Percentiles rank a stretch among this genome's conserved stretches.
Conservation (phyloP, 2,888 invertebrate species). For the Lordiphosa fenestrarum region DNA sequence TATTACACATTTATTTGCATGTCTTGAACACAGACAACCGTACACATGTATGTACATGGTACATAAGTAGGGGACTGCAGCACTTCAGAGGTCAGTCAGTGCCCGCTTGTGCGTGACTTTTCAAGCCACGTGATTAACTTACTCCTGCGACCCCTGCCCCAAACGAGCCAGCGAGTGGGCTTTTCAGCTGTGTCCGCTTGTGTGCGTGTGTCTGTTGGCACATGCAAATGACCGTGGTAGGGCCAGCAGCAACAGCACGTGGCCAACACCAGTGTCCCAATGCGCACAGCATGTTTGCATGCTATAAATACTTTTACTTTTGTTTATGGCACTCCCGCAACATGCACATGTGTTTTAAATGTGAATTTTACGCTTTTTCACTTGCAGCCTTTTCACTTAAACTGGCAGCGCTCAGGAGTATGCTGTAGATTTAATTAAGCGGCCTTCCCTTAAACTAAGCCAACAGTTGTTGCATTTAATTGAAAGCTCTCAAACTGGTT, state of each 20-base stretch:
- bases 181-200: not conserved
- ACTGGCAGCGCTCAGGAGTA: too few species aligned
- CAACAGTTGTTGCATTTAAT: constrained; percentile 30
- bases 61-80: constrained; percentile 17
- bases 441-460: too few species aligned
- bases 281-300: constrained; percentile 61
- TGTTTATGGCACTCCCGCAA: constrained; percentile 50
- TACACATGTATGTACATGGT: constrained; percentile 1
- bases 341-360: constrained; percentile 25
- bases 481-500: not conserved
- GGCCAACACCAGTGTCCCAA: constrained; percentile 22
- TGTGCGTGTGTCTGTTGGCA: constrained; percentile 13
- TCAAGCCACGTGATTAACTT: constrained; percentile 71
- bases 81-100: constrained; percentile 33
- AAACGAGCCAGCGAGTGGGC: not conserved
- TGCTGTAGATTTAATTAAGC: too few species aligned
- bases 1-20: constrained; percentile 35
- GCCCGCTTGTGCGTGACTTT: constrained; percentile 53
- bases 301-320: constrained; percentile 69
- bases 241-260: constrained; percentile 16
- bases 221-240: constrained; percentile 47
- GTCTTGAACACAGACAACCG: constrained; percentile 1
- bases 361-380: constrained; percentile 50
- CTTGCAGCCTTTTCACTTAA: constrained; percentile 42
- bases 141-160: constrained; percentile 20